Percentiles rank a stretch among this genome's conserved stretches.
Conservation (phyloP, 2,797 vertebrate genomes). For the Lagorchestes hirsutus region DNA sequence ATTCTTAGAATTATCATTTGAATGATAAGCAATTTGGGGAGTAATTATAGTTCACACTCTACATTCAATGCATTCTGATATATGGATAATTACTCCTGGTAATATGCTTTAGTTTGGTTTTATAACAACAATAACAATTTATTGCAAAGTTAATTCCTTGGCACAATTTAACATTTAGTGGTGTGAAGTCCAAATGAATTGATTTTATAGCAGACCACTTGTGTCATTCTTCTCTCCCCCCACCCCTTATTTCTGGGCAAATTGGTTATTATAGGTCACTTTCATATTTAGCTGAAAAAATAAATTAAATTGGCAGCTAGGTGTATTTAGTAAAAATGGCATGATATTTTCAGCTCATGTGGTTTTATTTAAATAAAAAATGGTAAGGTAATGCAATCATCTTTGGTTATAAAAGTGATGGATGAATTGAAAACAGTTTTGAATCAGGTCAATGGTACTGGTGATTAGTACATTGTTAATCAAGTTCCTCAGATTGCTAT, state of each 20-base stretch:
- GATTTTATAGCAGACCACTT: constrained; percentile 86
- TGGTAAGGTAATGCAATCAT: constrained; percentile 90
- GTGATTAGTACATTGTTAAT: constrained; percentile 94
- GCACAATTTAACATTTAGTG: constrained; percentile 89
- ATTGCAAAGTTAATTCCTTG: constrained; percentile 91
- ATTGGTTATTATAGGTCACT: constrained; percentile 90
- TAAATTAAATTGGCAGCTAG: constrained; percentile 88
- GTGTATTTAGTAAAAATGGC: constrained; percentile 85
- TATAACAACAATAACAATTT: constrained; percentile 89
- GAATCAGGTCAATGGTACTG: constrained; percentile 91
- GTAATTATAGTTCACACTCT: constrained; percentile 87
- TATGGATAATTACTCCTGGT: constrained; percentile 89
- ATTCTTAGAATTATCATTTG: constrained; percentile 89
- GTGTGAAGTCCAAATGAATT: constrained; percentile 87
- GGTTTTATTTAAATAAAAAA: constrained; percentile 90
- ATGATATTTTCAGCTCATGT: constrained; percentile 88
- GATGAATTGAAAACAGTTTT: constrained; percentile 90
- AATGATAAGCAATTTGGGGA: constrained; percentile 88
- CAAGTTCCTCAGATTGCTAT: constrained; percentile 91
- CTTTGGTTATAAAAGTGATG: constrained; percentile 88
- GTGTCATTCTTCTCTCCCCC: constrained; percentile 78
- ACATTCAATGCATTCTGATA: constrained; percentile 89
- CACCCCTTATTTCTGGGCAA: constrained; percentile 81
- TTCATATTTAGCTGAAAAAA: constrained; percentile 88
- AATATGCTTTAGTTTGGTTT: constrained; percentile 89